A percentile compares a stretch with the other conserved stretches of the same genome.
phyloP scores from a whole-genome alignment of 2,888 invertebrate species.

The Caenorhabditis sulstoni region DNA sequence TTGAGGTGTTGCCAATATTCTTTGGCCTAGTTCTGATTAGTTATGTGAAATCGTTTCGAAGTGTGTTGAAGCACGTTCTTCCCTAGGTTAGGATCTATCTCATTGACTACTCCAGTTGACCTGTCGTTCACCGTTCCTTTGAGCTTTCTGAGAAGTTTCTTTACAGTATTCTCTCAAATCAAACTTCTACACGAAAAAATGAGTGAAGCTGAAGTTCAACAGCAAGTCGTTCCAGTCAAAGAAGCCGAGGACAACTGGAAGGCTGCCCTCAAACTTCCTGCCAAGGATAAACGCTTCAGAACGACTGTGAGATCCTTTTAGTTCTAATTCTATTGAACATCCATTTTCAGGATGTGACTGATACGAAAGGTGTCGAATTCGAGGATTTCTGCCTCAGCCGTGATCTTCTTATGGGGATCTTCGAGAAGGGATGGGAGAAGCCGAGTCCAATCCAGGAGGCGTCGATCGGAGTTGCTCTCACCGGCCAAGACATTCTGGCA shows the following conservation, averaged over 20 bases:
- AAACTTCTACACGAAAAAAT: constrained; percentile 22
- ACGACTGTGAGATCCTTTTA: constrained; percentile 85
- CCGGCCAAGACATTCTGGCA: constrained; percentile 91
- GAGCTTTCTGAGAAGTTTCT: too few relatives aligned
- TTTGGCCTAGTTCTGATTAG: too few relatives aligned
- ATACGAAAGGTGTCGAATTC: constrained; percentile 98
- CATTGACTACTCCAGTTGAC: too few relatives aligned
- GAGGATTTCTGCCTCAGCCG: constrained; percentile 98
- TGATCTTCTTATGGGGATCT: constrained; percentile 98
- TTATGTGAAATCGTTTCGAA: too few relatives aligned
- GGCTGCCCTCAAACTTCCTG: constrained; percentile 94
- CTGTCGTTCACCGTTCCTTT: too few relatives aligned
- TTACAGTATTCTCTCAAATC: too few relatives aligned
- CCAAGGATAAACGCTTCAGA: constrained; percentile 95
- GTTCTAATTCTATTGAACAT: too few relatives aligned
- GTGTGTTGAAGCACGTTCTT: too few relatives aligned
- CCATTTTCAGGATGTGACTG: constrained; percentile 91
- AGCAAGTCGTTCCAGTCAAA: constrained; percentile 38
- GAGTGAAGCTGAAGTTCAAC: constrained; percentile 61
- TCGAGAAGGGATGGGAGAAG: constrained; percentile 97
- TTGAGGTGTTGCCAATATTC: too few relatives aligned
- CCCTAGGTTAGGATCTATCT: too few relatives aligned
- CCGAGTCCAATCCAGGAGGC: constrained; percentile 99
- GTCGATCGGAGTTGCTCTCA: constrained; percentile 97
- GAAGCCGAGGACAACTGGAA: constrained; percentile 86